Evolutionary conservation across 2,888 invertebrate genomes (phyloP).

Genomic region (Eueremaeus valkanovi): DNA sequence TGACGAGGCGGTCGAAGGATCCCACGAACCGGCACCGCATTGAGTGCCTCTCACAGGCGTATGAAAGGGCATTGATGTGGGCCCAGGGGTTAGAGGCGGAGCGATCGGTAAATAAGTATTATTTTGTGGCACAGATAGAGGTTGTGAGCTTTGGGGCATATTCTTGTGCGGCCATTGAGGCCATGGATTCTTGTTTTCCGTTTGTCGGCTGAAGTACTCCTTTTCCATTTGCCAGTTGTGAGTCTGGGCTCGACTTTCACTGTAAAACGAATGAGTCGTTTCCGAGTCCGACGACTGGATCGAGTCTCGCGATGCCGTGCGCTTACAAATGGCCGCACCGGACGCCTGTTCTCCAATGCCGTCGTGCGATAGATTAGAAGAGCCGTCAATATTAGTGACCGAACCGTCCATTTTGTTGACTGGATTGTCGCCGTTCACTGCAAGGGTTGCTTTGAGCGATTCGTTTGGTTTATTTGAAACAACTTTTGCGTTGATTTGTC

Average conservation of each 20-base stretch:
- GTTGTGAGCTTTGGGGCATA: background rate
- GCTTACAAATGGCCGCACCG: background rate
- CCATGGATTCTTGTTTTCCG: slow-evolving; percentile 8
- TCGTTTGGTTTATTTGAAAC: too few relatives aligned
- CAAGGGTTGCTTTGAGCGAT: background rate
- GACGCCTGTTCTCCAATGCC: background rate
- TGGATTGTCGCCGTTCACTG: background rate
- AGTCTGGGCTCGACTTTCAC: slow-evolving; percentile 2
- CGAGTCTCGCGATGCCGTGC: slow-evolving; percentile 33
- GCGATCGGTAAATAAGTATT: background rate
- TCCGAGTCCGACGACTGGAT: slow-evolving; percentile 32
- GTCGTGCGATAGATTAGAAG: background rate
- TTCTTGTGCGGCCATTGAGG: slow-evolving; percentile 17
- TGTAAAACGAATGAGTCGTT: slow-evolving; percentile 3
- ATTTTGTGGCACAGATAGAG: background rate
- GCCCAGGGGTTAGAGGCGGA: background rate
- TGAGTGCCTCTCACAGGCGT: background rate
- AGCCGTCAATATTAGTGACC: background rate
- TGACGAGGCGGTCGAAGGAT: background rate
- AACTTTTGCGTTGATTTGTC: background rate
- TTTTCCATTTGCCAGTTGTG: slow-evolving; percentile 21
- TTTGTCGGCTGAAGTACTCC: background rate
- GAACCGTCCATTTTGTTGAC: background rate
- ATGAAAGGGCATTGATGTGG: background rate
- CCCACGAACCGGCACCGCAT: slow-evolving; percentile 8